Percentiles rank a stretch among this genome's conserved stretches.
Conservation (phyloP, 2,888 invertebrate species). For the Dolichomitus sp. region DNA sequence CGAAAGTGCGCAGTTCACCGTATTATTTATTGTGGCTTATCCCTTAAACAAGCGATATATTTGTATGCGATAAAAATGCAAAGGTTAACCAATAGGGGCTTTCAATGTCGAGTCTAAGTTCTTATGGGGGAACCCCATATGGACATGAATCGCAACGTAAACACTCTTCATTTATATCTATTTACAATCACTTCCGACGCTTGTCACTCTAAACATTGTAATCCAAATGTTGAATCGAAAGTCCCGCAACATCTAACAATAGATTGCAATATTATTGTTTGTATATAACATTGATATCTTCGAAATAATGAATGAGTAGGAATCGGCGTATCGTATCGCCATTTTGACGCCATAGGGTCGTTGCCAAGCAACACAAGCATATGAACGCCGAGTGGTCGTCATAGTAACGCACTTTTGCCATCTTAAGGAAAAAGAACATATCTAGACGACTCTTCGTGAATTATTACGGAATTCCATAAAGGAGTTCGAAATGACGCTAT, state of each 20-base stretch:
- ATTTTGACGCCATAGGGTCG: constrained; percentile 63
- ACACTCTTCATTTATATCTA: not conserved
- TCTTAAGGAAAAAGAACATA: not conserved
- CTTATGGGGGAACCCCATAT: not conserved
- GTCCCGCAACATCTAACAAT: not conserved
- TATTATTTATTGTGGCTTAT: not conserved
- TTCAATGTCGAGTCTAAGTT: not conserved
- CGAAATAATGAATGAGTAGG: not conserved
- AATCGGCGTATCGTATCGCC: constrained; percentile 21
- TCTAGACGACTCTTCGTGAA: not conserved
- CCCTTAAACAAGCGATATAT: not conserved
- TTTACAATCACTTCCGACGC: not conserved
- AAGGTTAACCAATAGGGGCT: not conserved
- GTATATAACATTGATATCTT: not conserved
- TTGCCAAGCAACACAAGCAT: constrained; percentile 60
- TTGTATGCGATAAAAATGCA: not conserved
- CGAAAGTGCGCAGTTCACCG: not conserved
- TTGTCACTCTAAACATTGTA: constrained; percentile 4
- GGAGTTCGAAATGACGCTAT: not conserved
- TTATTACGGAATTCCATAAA: constrained; percentile 6
- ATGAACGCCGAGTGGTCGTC: constrained; percentile 70
- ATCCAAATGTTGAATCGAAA: not conserved
- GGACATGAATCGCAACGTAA: not conserved
- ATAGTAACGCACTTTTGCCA: constrained; percentile 75
- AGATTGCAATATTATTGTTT: not conserved